phyloP scores from a whole-genome alignment of 2,113 vertebrate genomes.

The Gyps fulvus region DNA sequence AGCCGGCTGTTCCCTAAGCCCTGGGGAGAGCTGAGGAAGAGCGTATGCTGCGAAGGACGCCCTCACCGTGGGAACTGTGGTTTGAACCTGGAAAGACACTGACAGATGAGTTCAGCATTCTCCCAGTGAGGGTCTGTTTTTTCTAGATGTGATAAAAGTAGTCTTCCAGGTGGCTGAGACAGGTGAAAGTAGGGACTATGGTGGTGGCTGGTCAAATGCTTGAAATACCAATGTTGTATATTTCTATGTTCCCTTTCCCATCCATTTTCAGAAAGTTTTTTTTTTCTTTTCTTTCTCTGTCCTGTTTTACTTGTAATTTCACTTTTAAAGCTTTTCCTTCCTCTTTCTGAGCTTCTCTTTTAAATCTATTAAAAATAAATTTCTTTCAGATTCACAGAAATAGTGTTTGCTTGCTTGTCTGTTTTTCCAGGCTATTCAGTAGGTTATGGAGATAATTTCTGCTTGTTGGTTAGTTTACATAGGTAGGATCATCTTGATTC shows the following conservation, averaged over 20 bases:
- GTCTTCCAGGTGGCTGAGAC: not conserved
- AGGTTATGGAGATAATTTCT: not conserved
- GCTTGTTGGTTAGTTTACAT: not conserved
- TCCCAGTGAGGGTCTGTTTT: not conserved
- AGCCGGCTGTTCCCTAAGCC: not conserved
- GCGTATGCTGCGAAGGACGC: not conserved
- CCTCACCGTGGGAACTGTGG: constrained; percentile 17
- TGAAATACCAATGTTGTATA: not conserved
- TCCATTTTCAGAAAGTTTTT: not conserved
- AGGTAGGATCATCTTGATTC: not conserved
- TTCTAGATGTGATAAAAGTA: not conserved
- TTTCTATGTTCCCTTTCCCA: not conserved
- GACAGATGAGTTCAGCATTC: not conserved
- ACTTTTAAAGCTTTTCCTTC: not conserved
- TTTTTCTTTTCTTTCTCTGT: not conserved
- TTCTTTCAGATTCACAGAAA: not conserved
- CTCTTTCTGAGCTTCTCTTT: not conserved
- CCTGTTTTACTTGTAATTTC: not conserved
- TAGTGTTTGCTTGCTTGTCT: not conserved
- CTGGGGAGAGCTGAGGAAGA: constrained; percentile 35
- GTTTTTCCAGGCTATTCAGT: not conserved
- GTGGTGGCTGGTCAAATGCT: not conserved
- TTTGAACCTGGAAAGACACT: not conserved
- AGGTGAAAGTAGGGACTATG: not conserved
- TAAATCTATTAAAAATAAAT: not conserved